phyloP scores from a whole-genome alignment of 1,140 invertebrate genomes.

The Mya arenaria region DNA sequence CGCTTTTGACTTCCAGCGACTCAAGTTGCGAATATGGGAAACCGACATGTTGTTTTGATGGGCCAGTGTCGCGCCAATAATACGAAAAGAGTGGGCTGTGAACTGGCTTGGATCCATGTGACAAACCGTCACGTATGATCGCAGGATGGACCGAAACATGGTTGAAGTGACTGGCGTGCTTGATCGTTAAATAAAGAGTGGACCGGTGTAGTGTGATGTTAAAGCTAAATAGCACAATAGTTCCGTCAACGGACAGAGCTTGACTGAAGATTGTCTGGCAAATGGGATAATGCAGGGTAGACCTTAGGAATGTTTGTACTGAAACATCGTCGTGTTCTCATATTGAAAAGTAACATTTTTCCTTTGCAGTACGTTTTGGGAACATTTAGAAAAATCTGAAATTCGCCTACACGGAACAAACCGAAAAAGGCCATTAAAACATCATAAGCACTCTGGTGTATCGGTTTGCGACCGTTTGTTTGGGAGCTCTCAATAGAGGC shows the following conservation, averaged over 20 bases:
- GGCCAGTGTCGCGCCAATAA: not conserved
- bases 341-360: not conserved
- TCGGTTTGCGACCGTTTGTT: not conserved
- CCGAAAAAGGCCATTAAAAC: conserved; percentile 19
- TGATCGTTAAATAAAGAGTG: not conserved
- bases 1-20: conserved; percentile 6
- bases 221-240: not conserved
- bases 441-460: not conserved
- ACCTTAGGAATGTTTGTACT: conserved; percentile 25
- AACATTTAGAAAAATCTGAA: not conserved
- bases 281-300: not conserved
- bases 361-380: not conserved
- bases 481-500: not conserved
- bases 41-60: not conserved
- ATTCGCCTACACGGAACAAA: not conserved
- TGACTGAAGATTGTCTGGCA: not conserved
- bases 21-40: not conserved
- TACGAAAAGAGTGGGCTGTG: not conserved
- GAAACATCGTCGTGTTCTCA: not conserved
- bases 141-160: not conserved
- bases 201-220: not conserved
- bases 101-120: not conserved
- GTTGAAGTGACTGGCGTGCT: not conserved
- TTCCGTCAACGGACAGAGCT: not conserved
- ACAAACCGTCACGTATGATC: not conserved